Base-by-base conservation (phyloP, 2,797 vertebrate species). In the Lepus townsendii region DNA sequence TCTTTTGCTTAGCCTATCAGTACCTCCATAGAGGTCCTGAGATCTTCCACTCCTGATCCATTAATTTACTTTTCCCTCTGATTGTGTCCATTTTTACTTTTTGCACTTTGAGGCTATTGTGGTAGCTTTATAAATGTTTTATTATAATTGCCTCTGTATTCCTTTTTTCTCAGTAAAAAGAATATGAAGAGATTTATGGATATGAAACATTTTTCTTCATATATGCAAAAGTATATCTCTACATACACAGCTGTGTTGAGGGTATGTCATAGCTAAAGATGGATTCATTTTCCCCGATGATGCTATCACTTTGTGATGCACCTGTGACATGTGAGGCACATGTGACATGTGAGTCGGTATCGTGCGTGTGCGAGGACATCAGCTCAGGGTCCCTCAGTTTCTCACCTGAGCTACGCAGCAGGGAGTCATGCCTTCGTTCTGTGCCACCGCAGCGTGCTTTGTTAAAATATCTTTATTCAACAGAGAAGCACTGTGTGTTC, bases 401-500 rank as follows among this genome's bases (percentile, higher is more conserved):
- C 22, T 65, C 12, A 17, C 63, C 22, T 0, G 0, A 63, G 66
- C 7, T 3, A 12, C 9, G 1, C 20, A 26, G 78, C 4, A 16
- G 57, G 42, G 14, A 27, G 30, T 8, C 62, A 22, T 17, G 3
- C 32, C 27, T 57, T 88, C 22, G 0, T 2, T 22, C 35, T 57
- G 8, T 26, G 9, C 66, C 60, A 47, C 62, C 54, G 86, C 20
- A 65, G 80, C 86, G 83, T 71, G 52, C 47, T 91, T 96, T 0
- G 11, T 86, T 83, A 72, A 52, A 87, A 42, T 76, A 9, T 47
- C 0, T 83, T 84, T 92, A 50, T 1, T 0, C 12, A 54, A 95
- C 30, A 83, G 30, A 76, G 68, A 88, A 96, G 57, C 14, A 82
- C 20, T 89, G 7, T 91, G 91, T 95, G 10, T 42, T 82, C 80